Evolutionary conservation across 2,113 vertebrate species (phyloP).

Genomic region (Brienomyrus brachyistius): DNA sequence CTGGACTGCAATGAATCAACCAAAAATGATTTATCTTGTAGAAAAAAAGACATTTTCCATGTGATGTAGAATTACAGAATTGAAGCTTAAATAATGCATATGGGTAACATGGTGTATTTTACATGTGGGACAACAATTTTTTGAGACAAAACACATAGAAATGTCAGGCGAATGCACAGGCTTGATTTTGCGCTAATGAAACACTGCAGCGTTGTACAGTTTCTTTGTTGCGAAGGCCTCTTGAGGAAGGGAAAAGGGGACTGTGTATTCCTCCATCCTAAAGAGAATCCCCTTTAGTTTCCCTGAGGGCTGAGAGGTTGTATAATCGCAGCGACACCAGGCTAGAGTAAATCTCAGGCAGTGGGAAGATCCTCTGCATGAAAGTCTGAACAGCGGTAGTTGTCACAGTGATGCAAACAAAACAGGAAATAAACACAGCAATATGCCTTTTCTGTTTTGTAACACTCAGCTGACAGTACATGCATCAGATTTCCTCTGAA

Average conservation of each 20-base stretch:
- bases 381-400: neutral
- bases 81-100: neutral
- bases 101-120: neutral
- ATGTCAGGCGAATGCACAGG: neutral
- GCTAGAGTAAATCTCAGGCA: neutral
- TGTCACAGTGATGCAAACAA: conserved; percentile 5
- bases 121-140: neutral
- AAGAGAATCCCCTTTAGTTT: conserved; percentile 20
- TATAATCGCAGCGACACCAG: neutral
- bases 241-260: neutral
- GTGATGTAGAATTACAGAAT: neutral
- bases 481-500: neutral
- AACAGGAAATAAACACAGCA: neutral
- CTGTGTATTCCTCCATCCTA: conserved; percentile 1
- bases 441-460: neutral
- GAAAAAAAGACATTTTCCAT: neutral
- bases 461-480: neutral
- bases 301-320: neutral
- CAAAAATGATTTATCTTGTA: neutral
- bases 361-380: neutral
- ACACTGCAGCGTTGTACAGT: neutral
- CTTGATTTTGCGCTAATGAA: neutral
- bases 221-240: neutral
- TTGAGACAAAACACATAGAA: neutral
- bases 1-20: neutral